Evolutionary conservation across 2,797 vertebrate genomes (phyloP), one percentile per base, ranked within the genome.

Genomic region (Tachyglossus aculeatus): DNA sequence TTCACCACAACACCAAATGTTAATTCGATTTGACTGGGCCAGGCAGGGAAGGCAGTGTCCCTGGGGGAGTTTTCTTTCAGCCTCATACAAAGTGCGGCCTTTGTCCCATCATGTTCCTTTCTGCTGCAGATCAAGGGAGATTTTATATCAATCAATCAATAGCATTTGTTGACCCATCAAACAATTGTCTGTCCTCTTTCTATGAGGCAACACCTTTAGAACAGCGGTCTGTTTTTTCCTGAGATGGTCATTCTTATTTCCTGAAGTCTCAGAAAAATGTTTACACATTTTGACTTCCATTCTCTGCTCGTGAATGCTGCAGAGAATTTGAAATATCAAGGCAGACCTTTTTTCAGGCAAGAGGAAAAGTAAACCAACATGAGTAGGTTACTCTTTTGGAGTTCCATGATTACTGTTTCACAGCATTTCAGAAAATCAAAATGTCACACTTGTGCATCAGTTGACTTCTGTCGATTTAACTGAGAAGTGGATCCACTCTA

Each of bases 21-120:
- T 88, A 88, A 89, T 84, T 84, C 84, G 87, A 59, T 88, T 72
- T 85, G 72, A 80, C 75, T 54, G 43, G 72, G 75, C 61, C 52
- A 63, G 63, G 33, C 39, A 73, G 82, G 41, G 84, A 47, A 39
- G 59, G 57, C 41, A n/a, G 19, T 14, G 77, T 70, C 66, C 52
- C 38, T 39, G 48, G 63, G 69, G 54, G 74, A 74, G 44, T 56
- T 71, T 48, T 16, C 66, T 74, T 80, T 74, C n/a, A 34, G 22
- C 22, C 52, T 21, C 0, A 0, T 43, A 61, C 19, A 31, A 77
- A 78, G 32, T 21, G 36, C 54, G 37, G 59, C 39, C 50, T 78
- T 85, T 44, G 5, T 82, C 68, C 54, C 44, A 56, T 31, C 58
- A 41, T 11, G 38, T 31, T 11, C 18, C 31, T 57, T 78, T 74